A percentile compares a stretch with the other conserved stretches of the same genome.
Conservation (phyloP, 1,140 invertebrate genomes). For the Zaprionus kolodkinae region DNA sequence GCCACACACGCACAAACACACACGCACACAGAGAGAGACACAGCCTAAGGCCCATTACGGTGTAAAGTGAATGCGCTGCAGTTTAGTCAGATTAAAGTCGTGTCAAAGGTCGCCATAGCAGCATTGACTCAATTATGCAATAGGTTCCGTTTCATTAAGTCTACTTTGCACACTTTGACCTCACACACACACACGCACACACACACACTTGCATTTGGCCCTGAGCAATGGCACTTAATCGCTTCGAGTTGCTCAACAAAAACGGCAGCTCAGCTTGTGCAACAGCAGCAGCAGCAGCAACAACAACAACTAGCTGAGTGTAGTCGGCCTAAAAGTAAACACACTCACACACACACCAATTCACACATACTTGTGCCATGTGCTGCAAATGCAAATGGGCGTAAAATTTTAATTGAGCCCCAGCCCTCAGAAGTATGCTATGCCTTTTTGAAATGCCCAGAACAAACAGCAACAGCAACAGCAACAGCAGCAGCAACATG, state of each 20-base stretch:
- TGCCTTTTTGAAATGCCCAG: slow-evolving; percentile 49
- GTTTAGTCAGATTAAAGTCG: slow-evolving; percentile 1
- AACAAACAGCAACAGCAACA: slow-evolving; percentile 4
- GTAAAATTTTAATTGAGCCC: slow-evolving; percentile 82
- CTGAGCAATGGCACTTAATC: slow-evolving; percentile 52
- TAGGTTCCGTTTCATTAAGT: slow-evolving; percentile 79
- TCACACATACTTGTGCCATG: slow-evolving; percentile 23
- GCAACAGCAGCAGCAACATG: slow-evolving; percentile 1
- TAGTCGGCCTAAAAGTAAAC: slow-evolving; percentile 24
- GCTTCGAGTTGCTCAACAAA: slow-evolving; percentile 44
- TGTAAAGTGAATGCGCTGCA: neutral
- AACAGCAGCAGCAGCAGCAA: slow-evolving; percentile 21
- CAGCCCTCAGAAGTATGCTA: slow-evolving; percentile 72
- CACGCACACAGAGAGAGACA: neutral
- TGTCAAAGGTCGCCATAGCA: slow-evolving; percentile 26
- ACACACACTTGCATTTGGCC: slow-evolving; percentile 16
- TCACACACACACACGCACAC: slow-evolving; percentile 6
- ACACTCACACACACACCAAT: slow-evolving; percentile 10
- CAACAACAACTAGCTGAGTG: slow-evolving; percentile 17
- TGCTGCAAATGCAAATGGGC: slow-evolving; percentile 73
- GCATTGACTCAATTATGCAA: slow-evolving; percentile 74
- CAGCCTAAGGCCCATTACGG: neutral
- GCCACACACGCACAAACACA: neutral
- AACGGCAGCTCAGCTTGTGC: slow-evolving; percentile 31
- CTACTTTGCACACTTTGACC: slow-evolving; percentile 48